Percentiles rank a stretch among this genome's conserved stretches.
Evolutionary conservation across 2,888 invertebrate species (phyloP).

Genomic region (Acleris sparsana): DNA sequence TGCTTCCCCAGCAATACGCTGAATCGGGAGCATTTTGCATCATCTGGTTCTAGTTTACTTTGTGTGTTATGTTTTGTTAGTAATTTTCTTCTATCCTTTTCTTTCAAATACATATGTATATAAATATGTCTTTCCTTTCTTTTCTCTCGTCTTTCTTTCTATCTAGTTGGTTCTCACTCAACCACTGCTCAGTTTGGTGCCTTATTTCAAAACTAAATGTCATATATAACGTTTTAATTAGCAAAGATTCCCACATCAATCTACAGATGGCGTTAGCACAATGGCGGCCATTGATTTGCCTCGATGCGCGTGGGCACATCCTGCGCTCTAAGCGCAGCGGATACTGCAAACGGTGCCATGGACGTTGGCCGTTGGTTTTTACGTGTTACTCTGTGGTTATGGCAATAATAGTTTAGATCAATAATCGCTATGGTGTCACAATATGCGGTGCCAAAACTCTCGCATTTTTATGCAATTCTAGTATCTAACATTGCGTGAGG

Average conservation of each 20-base stretch:
- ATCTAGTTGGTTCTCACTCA: neutral
- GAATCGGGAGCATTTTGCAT: too few species aligned
- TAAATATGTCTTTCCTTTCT: too few species aligned
- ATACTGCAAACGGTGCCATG: slow-evolving; percentile 40
- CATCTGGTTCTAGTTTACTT: too few species aligned
- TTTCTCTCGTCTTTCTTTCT: too few species aligned
- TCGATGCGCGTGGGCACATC: slow-evolving; percentile 54
- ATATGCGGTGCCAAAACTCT: too few species aligned
- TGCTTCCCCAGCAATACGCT: too few species aligned
- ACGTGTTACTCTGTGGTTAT: slow-evolving; percentile 5
- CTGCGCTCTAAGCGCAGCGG: slow-evolving; percentile 43
- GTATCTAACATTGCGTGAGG: too few species aligned
- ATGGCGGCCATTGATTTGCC: slow-evolving; percentile 56
- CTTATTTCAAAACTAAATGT: neutral
- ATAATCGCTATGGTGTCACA: neutral
- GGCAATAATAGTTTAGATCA: neutral
- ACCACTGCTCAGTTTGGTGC: neutral
- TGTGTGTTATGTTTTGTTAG: too few species aligned
- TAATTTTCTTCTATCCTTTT: too few species aligned
- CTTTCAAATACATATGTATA: too few species aligned
- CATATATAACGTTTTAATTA: neutral
- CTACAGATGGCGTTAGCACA: slow-evolving; percentile 46
- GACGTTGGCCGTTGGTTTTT: slow-evolving; percentile 13
- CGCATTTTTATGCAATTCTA: too few species aligned
- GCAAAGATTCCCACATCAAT: slow-evolving; percentile 37